Evolutionary conservation across 2,888 invertebrate genomes (phyloP).

Genomic region (Lamellibrachia columna): DNA sequence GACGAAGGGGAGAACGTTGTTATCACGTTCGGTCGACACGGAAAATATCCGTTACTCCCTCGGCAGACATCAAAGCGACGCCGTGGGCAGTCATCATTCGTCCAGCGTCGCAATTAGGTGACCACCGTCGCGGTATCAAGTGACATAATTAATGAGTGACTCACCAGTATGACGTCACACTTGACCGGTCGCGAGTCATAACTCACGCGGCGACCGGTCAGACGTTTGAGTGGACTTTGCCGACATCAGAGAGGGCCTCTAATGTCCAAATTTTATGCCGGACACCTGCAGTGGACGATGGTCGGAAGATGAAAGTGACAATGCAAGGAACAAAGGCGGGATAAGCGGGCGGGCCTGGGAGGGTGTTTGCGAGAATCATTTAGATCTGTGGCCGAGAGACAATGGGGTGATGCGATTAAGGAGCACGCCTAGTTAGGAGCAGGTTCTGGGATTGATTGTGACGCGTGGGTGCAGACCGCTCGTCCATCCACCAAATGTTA

Average conservation of each 20-base stretch:
- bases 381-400: background rate
- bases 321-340: background rate
- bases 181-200: constrained; percentile 10
- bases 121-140: background rate
- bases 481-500: background rate
- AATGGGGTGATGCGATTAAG: background rate
- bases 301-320: background rate
- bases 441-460: background rate
- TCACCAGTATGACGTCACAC: background rate
- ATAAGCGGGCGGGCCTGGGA: background rate
- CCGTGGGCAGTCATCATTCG: background rate
- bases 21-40: background rate
- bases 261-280: background rate
- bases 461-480: background rate
- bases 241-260: background rate
- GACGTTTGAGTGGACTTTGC: background rate
- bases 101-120: background rate
- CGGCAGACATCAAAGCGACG: background rate
- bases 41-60: background rate
- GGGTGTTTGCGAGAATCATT: background rate
- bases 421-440: background rate
- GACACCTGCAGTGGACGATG: background rate
- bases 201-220: background rate
- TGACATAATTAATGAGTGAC: background rate
- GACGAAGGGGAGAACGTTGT: no score